Base-by-base conservation (phyloP, 2,113 vertebrate species). In the Tor tambroides region DNA sequence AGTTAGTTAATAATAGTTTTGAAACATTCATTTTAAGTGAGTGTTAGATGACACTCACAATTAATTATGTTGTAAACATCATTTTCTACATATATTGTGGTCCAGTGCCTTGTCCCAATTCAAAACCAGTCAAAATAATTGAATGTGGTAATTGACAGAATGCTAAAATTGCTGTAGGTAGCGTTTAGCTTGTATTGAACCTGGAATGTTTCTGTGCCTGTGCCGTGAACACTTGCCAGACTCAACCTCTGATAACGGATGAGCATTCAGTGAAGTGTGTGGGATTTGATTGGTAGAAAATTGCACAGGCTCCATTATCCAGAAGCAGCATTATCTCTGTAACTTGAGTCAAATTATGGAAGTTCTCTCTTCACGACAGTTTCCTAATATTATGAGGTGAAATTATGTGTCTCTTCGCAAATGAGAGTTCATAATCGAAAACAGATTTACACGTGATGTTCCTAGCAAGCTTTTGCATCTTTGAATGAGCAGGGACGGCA, bases 281-380 rank as follows among this genome's bases (percentile, higher is more conserved):
- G 54, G 84, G 87, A 19, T 84, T 75, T 79, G 86, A 85, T 69
- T 35, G 76, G 59, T 30, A 61, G 17, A 26, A 49, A 61, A 43
- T 28, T 49, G 78, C 87, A 43, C 76, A 49, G n/a, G 30, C 49
- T 30, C 23, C 35, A 59, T 77, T 65, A 76, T 87, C 59, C 38
- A 51, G 74, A 65, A 63, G 59, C 71, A 51, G 56, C 43, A 78
- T 76, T 77, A 49, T 75, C 35, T 49, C 59, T 59, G 12, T 71
- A 38, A 46, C 15, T 87, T 51, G n/a, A 65, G 80, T 51, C n/a
- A 4, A 35, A 61, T 77, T 76, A 28, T 69, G 72, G 35, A 82
- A 59, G 61, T 83, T 76, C 3, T 14, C 26, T 67, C 15, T 49
- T 69, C 9, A 35, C 5, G 14, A 3, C 65, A 32, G n/a, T 76